Conservation (phyloP, 2,797 vertebrate species). For the Potorous gilbertii region DNA sequence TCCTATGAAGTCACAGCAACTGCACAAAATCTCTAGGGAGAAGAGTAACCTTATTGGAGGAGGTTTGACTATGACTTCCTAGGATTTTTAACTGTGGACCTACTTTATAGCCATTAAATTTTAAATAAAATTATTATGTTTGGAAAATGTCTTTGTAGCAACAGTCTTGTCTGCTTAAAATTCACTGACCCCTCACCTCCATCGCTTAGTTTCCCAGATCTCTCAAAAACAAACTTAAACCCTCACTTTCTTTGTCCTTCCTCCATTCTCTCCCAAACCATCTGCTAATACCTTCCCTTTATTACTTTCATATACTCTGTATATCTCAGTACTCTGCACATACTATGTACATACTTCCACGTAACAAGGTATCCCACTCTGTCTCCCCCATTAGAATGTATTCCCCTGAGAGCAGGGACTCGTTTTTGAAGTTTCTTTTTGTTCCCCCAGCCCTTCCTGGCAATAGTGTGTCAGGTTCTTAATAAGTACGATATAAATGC, state of each 20-base stretch:
- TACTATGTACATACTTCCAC: not conserved
- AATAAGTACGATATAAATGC: not conserved
- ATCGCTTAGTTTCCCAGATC: not conserved
- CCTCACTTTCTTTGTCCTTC: not conserved
- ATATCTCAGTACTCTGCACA: too few species aligned
- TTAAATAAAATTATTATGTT: not conserved
- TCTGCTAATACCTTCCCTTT: not conserved
- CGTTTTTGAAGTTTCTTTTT: not conserved
- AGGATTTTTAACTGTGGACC: not conserved
- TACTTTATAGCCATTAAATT: not conserved
- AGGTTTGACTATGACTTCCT: not conserved
- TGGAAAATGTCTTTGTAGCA: not conserved
- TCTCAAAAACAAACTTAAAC: not conserved
- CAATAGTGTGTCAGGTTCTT: not conserved
- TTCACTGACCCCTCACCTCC: not conserved
- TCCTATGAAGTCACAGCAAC: too few species aligned
- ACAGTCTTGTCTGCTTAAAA: accelerated
- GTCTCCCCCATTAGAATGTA: not conserved
- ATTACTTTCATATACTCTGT: not conserved
- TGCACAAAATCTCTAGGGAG: not conserved
- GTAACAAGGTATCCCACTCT: not conserved
- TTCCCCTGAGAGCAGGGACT: not conserved
- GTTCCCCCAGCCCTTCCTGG: too few species aligned
- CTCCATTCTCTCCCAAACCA: not conserved
- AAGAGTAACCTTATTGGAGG: not conserved